phyloP scores from a whole-genome alignment of 2,113 vertebrate genomes.

The Polyodon spathula region DNA sequence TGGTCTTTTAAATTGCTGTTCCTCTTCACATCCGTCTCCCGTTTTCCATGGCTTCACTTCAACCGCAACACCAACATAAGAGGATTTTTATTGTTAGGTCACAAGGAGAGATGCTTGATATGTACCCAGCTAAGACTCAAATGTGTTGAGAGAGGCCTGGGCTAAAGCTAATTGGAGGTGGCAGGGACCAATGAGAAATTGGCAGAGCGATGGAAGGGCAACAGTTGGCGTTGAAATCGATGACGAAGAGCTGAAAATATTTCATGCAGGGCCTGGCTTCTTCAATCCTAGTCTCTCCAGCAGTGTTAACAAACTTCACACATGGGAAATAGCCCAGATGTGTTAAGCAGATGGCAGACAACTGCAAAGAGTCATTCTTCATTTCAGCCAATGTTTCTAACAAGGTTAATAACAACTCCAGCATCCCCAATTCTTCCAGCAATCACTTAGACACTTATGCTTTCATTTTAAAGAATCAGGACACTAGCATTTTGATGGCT shows the following conservation, averaged over 20 bases:
- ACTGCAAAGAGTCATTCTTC: slow-evolving; percentile 51
- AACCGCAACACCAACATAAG: too few relatives aligned
- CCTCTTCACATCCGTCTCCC: too few relatives aligned
- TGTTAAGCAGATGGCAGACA: slow-evolving; percentile 22
- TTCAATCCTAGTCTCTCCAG: not conserved
- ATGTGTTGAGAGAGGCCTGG: not conserved
- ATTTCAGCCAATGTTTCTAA: slow-evolving; percentile 41
- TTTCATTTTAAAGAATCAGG: slow-evolving; percentile 3
- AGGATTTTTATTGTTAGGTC: too few relatives aligned
- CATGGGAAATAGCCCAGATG: not conserved
- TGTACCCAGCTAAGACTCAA: not conserved
- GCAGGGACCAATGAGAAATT: not conserved
- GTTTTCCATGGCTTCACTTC: too few relatives aligned
- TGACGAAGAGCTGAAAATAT: not conserved
- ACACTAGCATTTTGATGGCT: not conserved
- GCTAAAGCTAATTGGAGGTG: not conserved
- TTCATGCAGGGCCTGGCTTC: not conserved
- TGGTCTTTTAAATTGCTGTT: too few relatives aligned
- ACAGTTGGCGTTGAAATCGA: slow-evolving; percentile 3
- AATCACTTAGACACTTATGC: slow-evolving; percentile 14
- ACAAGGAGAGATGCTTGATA: too few relatives aligned
- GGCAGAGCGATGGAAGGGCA: not conserved
- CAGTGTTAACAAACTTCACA: not conserved
- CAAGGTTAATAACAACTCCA: slow-evolving; percentile 39
- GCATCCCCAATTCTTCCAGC: slow-evolving; percentile 20